Base-by-base conservation (phyloP, 2,797 vertebrate genomes). In the Sciaenops ocellatus region DNA sequence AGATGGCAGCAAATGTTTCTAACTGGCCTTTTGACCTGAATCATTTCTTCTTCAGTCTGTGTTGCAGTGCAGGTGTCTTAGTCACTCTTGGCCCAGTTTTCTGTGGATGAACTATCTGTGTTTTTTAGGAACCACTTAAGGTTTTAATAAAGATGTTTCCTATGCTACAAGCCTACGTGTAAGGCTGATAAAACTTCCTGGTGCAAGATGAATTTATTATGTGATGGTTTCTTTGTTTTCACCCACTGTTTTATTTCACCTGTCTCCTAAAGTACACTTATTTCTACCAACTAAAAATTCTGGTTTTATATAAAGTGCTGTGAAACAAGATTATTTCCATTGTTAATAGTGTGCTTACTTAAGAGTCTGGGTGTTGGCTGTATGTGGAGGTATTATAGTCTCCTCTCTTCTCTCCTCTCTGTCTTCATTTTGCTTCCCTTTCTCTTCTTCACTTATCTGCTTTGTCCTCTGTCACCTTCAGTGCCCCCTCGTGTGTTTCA, bases 401-500 rank as follows among this genome's bases (percentile, higher is more conserved):
- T 28, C 34, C 47, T 41, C 0, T 74, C 52, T 9, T 17, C 15
- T 42, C 34, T n/a, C 26, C 59, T 46, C 64, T 3, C 54, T 12
- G 16, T 81, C 64, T 55, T 82, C n/a, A 38, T 64, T 65, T 68
- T 59, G 18, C 57, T 38, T 73, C 61, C 41, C 30, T 22, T 46
- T 52, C 66, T 71, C 62, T 84, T 67, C 59, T 67, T 81, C n/a
- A 70, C 38, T 80, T 79, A 75, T 82, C 71, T 72, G 34, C 76
- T 83, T 67, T 74, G 75, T 87, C 82, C 82, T 72, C 66, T 28
- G 67, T 83, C 79, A 73, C 81, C 78, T 85, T 84, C 71, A 54
- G 20, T 69, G 64, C 46, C 79, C 73, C 74, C 76, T 48, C 73
- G 70, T 83, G 87, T 80, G 76, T 74, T 67, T 74, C 66, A 74